Evolutionary conservation across 2,888 invertebrate genomes (phyloP).

Genomic region (Helobdella robusta): DNA sequence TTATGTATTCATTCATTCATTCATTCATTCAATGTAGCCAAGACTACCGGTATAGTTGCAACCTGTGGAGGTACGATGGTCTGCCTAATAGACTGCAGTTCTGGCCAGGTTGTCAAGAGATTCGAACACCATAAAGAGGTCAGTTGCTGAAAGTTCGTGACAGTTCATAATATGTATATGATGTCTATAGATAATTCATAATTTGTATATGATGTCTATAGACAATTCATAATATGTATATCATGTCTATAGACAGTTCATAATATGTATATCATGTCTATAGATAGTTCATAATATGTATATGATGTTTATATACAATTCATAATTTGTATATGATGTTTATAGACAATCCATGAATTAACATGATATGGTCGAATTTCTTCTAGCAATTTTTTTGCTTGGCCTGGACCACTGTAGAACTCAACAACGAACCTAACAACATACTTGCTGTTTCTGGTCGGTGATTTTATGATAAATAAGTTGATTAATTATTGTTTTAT

Average conservation of each 20-base stretch:
- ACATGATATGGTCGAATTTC: too few relatives aligned
- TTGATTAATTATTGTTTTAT: neutral
- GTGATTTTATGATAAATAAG: neutral
- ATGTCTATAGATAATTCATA: too few relatives aligned
- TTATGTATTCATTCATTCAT: too few relatives aligned
- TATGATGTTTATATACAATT: too few relatives aligned
- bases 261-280: too few relatives aligned
- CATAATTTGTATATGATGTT: too few relatives aligned
- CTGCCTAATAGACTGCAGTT: slow-evolving; percentile 51
- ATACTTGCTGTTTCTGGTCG: slow-evolving; percentile 45
- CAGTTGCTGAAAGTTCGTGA: neutral
- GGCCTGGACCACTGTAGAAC: slow-evolving; percentile 50
- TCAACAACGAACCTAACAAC: slow-evolving; percentile 38
- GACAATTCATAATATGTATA: too few relatives aligned
- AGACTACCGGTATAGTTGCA: slow-evolving; percentile 49
- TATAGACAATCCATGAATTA: too few relatives aligned
- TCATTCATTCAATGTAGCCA: slow-evolving; percentile 38
- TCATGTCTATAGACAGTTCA: too few relatives aligned
- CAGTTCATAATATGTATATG: too few relatives aligned
- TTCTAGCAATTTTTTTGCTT: slow-evolving; percentile 50
- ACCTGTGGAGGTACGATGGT: slow-evolving; percentile 53
- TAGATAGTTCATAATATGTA: too few relatives aligned
- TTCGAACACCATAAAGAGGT: slow-evolving; percentile 43
- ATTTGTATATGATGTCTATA: too few relatives aligned
- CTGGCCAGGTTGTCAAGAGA: slow-evolving; percentile 49